Percentiles rank a stretch among this genome's conserved stretches.
Conservation (phyloP, 2,113 vertebrate species). For the Tenrec ecaudatus region DNA sequence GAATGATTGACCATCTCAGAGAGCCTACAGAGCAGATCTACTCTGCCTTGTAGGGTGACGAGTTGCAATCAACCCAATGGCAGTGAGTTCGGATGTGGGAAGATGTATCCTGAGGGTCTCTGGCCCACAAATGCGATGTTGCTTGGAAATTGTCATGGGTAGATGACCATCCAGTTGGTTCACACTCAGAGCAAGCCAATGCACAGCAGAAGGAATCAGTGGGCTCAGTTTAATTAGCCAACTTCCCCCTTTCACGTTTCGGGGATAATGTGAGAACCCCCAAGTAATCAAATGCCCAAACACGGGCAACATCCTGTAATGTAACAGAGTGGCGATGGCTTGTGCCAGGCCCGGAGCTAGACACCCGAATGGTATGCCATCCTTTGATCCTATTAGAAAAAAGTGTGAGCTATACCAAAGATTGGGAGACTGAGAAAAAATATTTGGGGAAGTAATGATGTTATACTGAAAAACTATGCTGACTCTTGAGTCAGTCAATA, state of each 20-base stretch:
- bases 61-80: not conserved
- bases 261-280: not conserved
- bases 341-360: not conserved
- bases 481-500: not conserved
- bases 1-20: not conserved
- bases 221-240: not conserved
- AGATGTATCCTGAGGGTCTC: not conserved
- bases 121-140: not conserved
- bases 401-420: no score
- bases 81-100: not conserved
- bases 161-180: no score
- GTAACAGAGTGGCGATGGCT: not conserved
- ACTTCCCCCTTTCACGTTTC: not conserved
- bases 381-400: not conserved
- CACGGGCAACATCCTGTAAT: not conserved
- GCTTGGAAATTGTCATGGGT: no score
- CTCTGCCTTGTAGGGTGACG: not conserved
- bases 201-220: no score
- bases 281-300: slow-evolving; percentile 2
- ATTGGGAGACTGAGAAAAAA: not conserved
- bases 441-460: not conserved
- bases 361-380: not conserved
- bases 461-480: not conserved
- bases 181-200: no score
- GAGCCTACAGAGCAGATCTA: not conserved